These are phyloP conservation scores for Heliothis virescens DNA, from an alignment of 1,140 invertebrate genomes.

Conservation along the genomic window DNA sequence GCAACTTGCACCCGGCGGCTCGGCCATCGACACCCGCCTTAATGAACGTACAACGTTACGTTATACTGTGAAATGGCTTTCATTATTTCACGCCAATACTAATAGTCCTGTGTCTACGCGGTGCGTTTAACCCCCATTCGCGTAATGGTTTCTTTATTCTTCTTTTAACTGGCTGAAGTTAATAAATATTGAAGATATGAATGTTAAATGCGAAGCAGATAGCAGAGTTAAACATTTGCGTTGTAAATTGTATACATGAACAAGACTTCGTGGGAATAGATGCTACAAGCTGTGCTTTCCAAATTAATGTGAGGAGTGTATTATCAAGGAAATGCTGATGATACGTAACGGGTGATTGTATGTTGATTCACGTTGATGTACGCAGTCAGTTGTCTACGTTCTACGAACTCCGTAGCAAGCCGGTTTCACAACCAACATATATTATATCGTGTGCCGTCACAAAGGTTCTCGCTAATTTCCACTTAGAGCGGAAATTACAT, in stretches of 20 bases:
- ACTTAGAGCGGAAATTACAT: constrained; percentile 26
- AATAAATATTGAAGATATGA: constrained; percentile 41
- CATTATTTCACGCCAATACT: constrained; percentile 82
- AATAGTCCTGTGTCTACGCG: constrained; percentile 71
- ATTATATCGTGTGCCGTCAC: background rate
- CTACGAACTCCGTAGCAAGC: background rate
- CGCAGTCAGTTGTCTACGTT: background rate
- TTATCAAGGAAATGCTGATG: background rate
- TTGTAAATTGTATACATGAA: background rate
- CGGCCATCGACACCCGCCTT: constrained; percentile 78
- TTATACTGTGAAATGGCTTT: constrained; percentile 80
- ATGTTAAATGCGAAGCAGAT: constrained; percentile 23
- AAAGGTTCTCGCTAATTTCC: background rate
- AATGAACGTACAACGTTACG: constrained; percentile 82
- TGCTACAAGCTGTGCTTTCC: background rate
- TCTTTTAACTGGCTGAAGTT: constrained; percentile 47
- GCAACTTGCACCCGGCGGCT: constrained; percentile 72
- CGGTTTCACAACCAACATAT: background rate
- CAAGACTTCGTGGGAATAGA: background rate
- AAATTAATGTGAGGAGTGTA: background rate
- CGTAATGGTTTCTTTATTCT: constrained; percentile 61
- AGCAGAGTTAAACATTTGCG: constrained; percentile 18
- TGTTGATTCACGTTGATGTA: background rate
- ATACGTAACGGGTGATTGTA: background rate
- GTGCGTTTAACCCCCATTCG: constrained; percentile 62